Evolutionary conservation across 2,797 vertebrate species (phyloP).

Genomic region (Erethizon dorsatum): DNA sequence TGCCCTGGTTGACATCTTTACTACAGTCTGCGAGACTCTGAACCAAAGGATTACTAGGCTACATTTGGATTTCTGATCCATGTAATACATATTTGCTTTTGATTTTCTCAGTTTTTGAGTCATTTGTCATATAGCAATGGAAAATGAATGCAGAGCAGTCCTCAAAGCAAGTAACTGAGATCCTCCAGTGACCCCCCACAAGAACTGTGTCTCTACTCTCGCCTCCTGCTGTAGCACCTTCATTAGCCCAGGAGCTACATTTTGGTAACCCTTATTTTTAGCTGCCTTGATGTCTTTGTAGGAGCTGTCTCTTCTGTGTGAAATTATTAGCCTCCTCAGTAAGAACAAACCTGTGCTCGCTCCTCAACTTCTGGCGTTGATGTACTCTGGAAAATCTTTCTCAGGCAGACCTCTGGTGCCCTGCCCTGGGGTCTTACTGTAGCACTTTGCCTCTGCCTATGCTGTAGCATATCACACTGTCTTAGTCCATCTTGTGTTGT

Average conservation of each 20-base stretch:
- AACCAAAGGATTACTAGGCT: not conserved
- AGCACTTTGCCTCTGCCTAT: not conserved
- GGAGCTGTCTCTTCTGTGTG: not conserved
- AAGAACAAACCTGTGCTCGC: not conserved
- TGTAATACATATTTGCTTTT: not conserved
- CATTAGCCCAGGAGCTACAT: not conserved
- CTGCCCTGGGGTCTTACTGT: not conserved
- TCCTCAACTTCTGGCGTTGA: not conserved
- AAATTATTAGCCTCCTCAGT: not conserved
- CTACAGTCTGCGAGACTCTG: not conserved
- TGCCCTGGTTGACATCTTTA: not conserved
- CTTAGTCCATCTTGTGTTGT: not conserved
- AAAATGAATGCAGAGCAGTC: not conserved
- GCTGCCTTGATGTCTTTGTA: not conserved
- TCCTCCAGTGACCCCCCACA: too few relatives aligned
- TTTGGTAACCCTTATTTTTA: not conserved
- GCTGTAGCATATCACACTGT: rapidly evolving
- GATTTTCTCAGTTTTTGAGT: not conserved
- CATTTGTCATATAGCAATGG: not conserved
- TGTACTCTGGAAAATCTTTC: not conserved
- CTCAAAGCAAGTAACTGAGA: not conserved
- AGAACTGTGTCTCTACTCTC: not conserved
- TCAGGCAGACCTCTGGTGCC: not conserved
- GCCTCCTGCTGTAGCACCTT: not conserved
- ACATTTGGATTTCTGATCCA: not conserved